Evolutionary conservation across 1,140 invertebrate species (phyloP).

Genomic region (Lucilia cuprina): DNA sequence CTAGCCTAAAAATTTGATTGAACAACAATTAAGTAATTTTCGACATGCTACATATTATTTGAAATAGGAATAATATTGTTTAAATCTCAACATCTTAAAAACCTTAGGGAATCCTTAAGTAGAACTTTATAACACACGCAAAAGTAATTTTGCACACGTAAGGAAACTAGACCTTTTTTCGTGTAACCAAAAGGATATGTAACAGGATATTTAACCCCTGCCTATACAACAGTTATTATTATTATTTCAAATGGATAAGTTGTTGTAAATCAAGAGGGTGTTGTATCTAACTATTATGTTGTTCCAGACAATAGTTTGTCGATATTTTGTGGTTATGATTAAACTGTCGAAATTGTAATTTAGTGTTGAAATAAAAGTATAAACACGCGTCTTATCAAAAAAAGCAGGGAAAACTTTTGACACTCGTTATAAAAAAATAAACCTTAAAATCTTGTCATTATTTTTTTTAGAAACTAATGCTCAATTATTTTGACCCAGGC

Average conservation of each 20-base stretch:
- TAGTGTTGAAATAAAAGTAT: slow-evolving; percentile 13
- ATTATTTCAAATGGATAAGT: no score
- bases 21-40: slow-evolving; percentile 33
- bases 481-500: background rate
- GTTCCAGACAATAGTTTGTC: background rate
- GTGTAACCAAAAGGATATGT: background rate
- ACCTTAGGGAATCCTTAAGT: background rate
- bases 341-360: slow-evolving; percentile 28
- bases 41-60: slow-evolving; percentile 6
- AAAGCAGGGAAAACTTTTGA: slow-evolving; percentile 1
- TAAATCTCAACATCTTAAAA: slow-evolving; percentile 7
- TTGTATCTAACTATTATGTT: background rate
- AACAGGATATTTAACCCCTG: slow-evolving; percentile 27
- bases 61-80: background rate
- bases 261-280: background rate
- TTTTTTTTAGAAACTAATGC: background rate
- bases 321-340: slow-evolving; percentile 13
- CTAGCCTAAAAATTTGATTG: background rate
- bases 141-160: slow-evolving; percentile 33
- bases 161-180: slow-evolving; percentile 5
- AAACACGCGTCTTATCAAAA: slow-evolving; percentile 5
- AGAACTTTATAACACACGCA: slow-evolving; percentile 6
- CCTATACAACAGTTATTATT: background rate
- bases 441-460: background rate
- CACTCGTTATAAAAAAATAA: background rate